Evolutionary conservation across 2,888 invertebrate species (phyloP).

Genomic region (Oxycera nigricornis): DNA sequence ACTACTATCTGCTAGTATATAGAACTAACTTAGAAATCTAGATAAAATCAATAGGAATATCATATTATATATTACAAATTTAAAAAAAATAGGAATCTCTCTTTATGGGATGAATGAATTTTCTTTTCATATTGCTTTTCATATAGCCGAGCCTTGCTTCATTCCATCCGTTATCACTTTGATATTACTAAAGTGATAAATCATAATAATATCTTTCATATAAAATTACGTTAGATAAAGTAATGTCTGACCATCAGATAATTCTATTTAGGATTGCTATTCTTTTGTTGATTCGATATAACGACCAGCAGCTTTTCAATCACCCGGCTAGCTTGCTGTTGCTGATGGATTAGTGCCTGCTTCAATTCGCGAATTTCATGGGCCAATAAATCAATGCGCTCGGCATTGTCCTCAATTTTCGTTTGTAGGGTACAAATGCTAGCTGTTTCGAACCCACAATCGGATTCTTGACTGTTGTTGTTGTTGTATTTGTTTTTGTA

Average conservation of each 20-base stretch:
- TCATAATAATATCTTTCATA: background rate
- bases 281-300: slow-evolving; percentile 60
- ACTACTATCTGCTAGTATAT: slow-evolving; percentile 2
- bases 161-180: background rate
- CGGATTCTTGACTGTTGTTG: slow-evolving; percentile 59
- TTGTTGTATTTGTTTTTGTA: slow-evolving; percentile 69
- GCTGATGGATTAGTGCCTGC: slow-evolving; percentile 63
- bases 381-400: slow-evolving; percentile 71
- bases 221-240: slow-evolving; percentile 22
- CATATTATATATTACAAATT: slow-evolving; percentile 1
- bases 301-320: slow-evolving; percentile 61
- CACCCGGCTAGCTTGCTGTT: slow-evolving; percentile 62
- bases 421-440: slow-evolving; percentile 68
- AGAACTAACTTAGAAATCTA: slow-evolving; percentile 7
- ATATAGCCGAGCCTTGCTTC: background rate
- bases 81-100: background rate
- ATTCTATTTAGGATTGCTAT: slow-evolving; percentile 57
- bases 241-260: no score
- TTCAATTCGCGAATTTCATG: slow-evolving; percentile 75
- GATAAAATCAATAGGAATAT: slow-evolving; percentile 27
- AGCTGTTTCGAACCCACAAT: slow-evolving; percentile 66
- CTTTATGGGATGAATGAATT: background rate
- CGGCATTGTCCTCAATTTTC: slow-evolving; percentile 72
- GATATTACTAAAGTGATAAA: slow-evolving; percentile 27
- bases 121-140: background rate